Conservation (phyloP, 2,797 vertebrate genomes). For the Sus cebifrons region DNA sequence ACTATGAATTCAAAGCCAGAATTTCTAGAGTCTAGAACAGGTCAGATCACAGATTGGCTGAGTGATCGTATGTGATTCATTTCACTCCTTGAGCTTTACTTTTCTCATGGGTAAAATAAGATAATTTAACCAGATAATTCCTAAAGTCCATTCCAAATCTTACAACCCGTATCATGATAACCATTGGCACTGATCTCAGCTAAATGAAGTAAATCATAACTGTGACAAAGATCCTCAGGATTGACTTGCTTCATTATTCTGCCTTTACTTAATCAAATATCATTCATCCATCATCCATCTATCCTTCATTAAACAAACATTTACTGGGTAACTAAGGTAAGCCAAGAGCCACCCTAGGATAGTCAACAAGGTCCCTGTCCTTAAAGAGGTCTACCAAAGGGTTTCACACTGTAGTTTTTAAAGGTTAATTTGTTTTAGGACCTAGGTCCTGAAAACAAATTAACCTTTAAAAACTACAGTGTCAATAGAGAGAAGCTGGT, state of each 20-base stretch:
- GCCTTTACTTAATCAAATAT: neutral
- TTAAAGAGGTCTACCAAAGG: neutral
- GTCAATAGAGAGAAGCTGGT: neutral
- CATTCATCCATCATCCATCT: neutral
- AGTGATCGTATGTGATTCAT: neutral
- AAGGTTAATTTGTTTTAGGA: slow-evolving; percentile 26
- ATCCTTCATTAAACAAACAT: neutral
- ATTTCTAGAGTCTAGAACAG: neutral
- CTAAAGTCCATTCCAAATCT: neutral
- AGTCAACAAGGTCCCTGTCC: neutral
- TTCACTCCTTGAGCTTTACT: neutral
- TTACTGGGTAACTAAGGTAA: neutral
- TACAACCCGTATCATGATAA: slow-evolving; percentile 14
- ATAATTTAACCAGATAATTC: neutral
- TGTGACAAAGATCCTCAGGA: neutral
- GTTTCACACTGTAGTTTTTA: slow-evolving; percentile 1
- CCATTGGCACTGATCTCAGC: neutral
- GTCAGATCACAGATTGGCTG: neutral
- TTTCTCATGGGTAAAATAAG: neutral
- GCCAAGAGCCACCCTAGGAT: neutral
- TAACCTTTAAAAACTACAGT: no score
- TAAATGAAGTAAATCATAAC: neutral
- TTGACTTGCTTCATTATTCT: neutral
- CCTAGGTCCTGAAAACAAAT: neutral
- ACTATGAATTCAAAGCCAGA: neutral